Conservation (phyloP, 2,797 vertebrate genomes). For the Tachyglossus aculeatus region DNA sequence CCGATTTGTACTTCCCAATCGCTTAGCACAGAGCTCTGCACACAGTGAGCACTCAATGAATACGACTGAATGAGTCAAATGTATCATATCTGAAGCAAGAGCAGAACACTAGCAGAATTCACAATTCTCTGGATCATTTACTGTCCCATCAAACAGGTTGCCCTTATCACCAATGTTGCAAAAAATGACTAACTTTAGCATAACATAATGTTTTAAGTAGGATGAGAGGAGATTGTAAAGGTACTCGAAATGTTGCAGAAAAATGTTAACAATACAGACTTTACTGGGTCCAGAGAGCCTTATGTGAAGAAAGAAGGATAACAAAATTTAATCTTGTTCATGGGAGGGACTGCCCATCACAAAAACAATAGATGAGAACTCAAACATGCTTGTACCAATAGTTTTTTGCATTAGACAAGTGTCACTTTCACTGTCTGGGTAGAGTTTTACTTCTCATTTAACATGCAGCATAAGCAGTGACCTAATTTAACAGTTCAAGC, state of each 20-base stretch:
- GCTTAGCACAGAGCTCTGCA: too few relatives aligned
- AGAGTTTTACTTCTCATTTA: constrained; percentile 32
- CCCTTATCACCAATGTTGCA: neutral
- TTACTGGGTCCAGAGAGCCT: neutral
- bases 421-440: constrained; percentile 2
- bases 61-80: too few relatives aligned
- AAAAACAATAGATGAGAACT: too few relatives aligned
- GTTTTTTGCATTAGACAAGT: constrained; percentile 4
- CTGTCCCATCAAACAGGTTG: neutral
- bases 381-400: neutral
- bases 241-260: neutral
- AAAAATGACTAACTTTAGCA: neutral
- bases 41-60: too few relatives aligned
- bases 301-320: neutral
- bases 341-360: neutral
- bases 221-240: neutral
- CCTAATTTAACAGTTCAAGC: constrained; percentile 46
- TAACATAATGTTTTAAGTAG: neutral
- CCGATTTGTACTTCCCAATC: too few relatives aligned
- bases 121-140: neutral
- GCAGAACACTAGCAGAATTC: neutral
- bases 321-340: neutral
- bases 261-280: neutral
- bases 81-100: neutral
- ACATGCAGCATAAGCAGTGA: constrained; percentile 49